Evolutionary conservation across 2,797 vertebrate genomes (phyloP), one percentile per base, ranked within the genome.

Genomic region (Esox masquinongy): DNA sequence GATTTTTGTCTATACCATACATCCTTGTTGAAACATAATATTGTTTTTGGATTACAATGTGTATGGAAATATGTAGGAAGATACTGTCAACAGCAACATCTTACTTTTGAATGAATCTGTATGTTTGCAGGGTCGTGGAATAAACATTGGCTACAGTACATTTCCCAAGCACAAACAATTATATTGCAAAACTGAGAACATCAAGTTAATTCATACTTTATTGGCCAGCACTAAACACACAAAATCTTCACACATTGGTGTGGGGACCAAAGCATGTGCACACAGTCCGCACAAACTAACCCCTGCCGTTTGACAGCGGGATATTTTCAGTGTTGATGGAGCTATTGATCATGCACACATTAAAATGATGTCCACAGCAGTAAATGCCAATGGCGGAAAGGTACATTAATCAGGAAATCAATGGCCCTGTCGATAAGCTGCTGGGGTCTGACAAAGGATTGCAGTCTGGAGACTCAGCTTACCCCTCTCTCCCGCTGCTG

Each of bases 331-430:
- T 88, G 91, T 91, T 95, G 94, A 96, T 95, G 92, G 92, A 93
- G 90, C 87, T 95, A 97, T 97, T 93, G 96, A 96, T 96, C 94
- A 94, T 72, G 90, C 86, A 92, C 94, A 93, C 94, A 95, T 96
- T 96, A 95, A 96, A 97, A 97, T 96, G 85, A 95, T 95, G 94
- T 95, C 89, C 92, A 91, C 93, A 90, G 91, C 82, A 88, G 94
- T 90, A 94, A 94, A 95, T 19, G 89, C 85, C 94, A 94, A 94
- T 95, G 91, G 91, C 88, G 74, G 85, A 93, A 89, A 94, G 93
- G 92, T 95, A 86, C 95, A 96, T 97, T 96, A 96, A 97, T 98
- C 95, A 96, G 93, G 79, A 92, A 95, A 96, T 97, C 95, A 86
- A 96, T 97, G 76, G 8, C 11, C 72, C 83, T 93, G 92, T 94